Evolutionary conservation across 2,888 invertebrate species (phyloP), one percentile per base, ranked within the genome.

Genomic region (Dascillus cervinus): DNA sequence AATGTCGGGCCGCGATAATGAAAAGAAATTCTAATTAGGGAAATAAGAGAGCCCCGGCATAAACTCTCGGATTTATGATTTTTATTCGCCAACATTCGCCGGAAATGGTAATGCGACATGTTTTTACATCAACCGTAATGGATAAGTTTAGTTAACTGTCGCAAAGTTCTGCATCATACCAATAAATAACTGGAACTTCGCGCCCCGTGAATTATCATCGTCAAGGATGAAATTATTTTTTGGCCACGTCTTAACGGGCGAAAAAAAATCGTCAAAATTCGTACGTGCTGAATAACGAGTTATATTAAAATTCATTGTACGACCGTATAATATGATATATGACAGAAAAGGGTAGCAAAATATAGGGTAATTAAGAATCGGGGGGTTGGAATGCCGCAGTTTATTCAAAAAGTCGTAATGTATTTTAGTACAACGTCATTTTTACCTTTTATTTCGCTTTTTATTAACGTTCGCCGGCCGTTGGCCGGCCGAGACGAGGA

Each of bases 11-110:
- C 46, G 35, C 44, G 38, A 41, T 49, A 50, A 50, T 50, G 49
- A 50, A 49, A 49, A 50, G 48, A 50, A 50, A 50, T 50, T 50
- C 50, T 50, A 50, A 50, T 50, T 50, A 50, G 49, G 38, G 34
- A 39, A 39, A 39, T 39, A 39, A 39, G 38, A n/a, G n/a, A 39
- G 38, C 38, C 28, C 34, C 26, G 39, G 41, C 39, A 41, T 43
- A 44, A 44, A 43, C 39, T 45, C 41, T 38, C 38, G 47, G 47
- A 47, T 47, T 47, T 47, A 47, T 45, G 47, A 45, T 47, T 47
- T 47, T 47, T 47, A 46, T 44, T 41, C 41, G 43, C 38, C n/a
- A 29, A 32, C 41, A 29, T 34, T 35, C 39, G 34, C 36, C 34
- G 44, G 42, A 41, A 46, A 46, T 46, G 46, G 46, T 46, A 46